Evolutionary conservation across 2,888 invertebrate species (phyloP).

Genomic region (Hypomecis punctinalis): DNA sequence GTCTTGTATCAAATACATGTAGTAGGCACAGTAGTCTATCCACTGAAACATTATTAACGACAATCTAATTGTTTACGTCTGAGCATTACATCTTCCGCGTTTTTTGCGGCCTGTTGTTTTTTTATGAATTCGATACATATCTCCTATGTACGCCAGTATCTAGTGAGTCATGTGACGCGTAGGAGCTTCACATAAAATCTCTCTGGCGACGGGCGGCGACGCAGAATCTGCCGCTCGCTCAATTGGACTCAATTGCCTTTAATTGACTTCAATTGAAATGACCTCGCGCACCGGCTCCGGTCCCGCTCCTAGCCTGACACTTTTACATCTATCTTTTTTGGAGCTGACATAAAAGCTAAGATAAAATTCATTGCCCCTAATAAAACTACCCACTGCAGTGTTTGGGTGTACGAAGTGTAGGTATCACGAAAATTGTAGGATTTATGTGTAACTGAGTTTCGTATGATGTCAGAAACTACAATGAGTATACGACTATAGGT

Average conservation of each 20-base stretch:
- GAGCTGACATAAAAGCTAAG: slow-evolving; percentile 78
- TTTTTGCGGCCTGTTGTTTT: slow-evolving; percentile 23
- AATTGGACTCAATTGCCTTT: slow-evolving; percentile 83
- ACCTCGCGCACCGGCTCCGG: slow-evolving; percentile 81
- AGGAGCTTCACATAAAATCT: slow-evolving; percentile 83
- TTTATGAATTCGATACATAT: slow-evolving; percentile 22
- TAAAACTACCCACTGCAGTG: slow-evolving; percentile 55
- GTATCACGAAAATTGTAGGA: slow-evolving; percentile 28
- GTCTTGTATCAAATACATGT: not conserved
- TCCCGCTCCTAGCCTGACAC: slow-evolving; percentile 81
- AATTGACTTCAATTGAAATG: slow-evolving; percentile 84
- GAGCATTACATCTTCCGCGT: slow-evolving; percentile 19
- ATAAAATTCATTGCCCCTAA: slow-evolving; percentile 72
- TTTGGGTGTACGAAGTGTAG: slow-evolving; percentile 29
- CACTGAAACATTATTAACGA: slow-evolving; percentile 4
- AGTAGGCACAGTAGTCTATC: not conserved
- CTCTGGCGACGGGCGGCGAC: slow-evolving; percentile 76
- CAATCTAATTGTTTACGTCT: slow-evolving; percentile 15
- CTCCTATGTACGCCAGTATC: slow-evolving; percentile 40
- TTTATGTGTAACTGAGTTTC: slow-evolving; percentile 24
- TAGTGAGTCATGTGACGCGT: slow-evolving; percentile 77
- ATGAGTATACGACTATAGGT: not conserved
- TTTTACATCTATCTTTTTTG: slow-evolving; percentile 84
- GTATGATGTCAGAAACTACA: slow-evolving; percentile 20
- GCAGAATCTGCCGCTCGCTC: slow-evolving; percentile 83